Percentiles rank a stretch among this genome's conserved stretches.
phyloP scores from a whole-genome alignment of 2,797 vertebrate species.

The Hyperoplus lanceolatus region DNA sequence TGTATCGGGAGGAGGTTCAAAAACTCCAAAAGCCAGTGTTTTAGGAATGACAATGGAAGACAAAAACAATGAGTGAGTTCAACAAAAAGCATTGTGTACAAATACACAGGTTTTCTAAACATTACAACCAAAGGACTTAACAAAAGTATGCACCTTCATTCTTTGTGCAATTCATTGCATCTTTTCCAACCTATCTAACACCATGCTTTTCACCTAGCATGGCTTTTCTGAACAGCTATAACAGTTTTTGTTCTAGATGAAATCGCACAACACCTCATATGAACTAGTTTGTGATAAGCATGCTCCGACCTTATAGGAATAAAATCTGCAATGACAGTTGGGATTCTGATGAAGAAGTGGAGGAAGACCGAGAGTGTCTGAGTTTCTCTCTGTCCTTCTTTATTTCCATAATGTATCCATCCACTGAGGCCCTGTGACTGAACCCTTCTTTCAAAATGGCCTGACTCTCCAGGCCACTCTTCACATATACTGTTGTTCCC shows the following conservation, averaged over 20 bases:
- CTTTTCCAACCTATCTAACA: neutral
- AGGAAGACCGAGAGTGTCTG: slow-evolving; percentile 15
- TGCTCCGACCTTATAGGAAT: neutral
- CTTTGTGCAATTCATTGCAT: neutral
- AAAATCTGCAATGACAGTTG: neutral
- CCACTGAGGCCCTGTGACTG: too few relatives aligned
- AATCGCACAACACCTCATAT: neutral
- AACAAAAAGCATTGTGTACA: neutral
- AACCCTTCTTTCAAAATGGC: too few relatives aligned
- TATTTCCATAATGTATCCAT: too few relatives aligned
- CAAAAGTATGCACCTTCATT: neutral
- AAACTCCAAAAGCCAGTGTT: too few relatives aligned
- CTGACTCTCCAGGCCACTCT: too few relatives aligned
- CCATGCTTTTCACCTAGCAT: neutral
- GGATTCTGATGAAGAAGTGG: neutral
- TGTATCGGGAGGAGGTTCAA: too few relatives aligned
- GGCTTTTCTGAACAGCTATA: neutral
- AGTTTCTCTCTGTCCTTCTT: too few relatives aligned
- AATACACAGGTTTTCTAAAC: too few relatives aligned
- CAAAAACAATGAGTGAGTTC: neutral
- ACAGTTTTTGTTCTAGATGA: neutral
- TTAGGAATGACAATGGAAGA: neutral
- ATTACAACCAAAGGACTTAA: too few relatives aligned
- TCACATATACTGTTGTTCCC: too few relatives aligned
- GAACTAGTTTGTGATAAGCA: neutral